Percentiles rank a stretch among this genome's conserved stretches.
phyloP scores from a whole-genome alignment of 2,797 vertebrate species.

The Parauchenoglanis ngamensis region DNA sequence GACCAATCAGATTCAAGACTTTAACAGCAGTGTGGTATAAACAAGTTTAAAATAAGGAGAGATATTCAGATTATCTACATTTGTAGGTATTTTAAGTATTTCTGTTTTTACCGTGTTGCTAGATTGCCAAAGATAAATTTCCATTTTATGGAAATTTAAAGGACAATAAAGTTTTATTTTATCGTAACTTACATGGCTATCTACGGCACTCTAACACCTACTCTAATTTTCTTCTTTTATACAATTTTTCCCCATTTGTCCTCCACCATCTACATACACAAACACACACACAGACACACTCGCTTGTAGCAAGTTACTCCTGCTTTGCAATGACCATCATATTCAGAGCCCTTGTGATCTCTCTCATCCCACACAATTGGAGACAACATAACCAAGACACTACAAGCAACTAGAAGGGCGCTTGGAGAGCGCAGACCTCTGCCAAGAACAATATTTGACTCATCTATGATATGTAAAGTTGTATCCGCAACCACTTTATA shows the following conservation, averaged over 20 bases:
- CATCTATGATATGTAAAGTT: too few relatives aligned
- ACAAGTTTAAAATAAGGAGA: background rate
- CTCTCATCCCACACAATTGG: conserved; percentile 53
- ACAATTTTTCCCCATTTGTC: background rate
- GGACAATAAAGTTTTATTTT: too few relatives aligned
- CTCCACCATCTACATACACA: too few relatives aligned
- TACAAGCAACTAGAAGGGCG: conserved; percentile 64
- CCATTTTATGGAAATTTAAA: too few relatives aligned
- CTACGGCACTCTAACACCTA: background rate
- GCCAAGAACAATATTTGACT: too few relatives aligned
- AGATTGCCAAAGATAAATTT: too few relatives aligned
- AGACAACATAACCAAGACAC: conserved; percentile 67
- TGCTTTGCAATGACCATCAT: conserved; percentile 63
- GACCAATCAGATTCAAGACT: background rate
- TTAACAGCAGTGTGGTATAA: background rate
- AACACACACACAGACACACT: background rate
- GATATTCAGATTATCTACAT: background rate
- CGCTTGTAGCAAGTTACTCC: conserved; percentile 61
- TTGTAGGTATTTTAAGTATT: too few relatives aligned
- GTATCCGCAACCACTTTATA: too few relatives aligned
- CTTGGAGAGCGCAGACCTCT: too few relatives aligned
- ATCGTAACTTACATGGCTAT: background rate
- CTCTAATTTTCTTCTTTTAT: background rate
- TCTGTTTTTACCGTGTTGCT: too few relatives aligned
- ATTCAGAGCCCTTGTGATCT: conserved; percentile 56